phyloP scores from a whole-genome alignment of 2,113 vertebrate species.

The Mystacornis crossleyi region DNA sequence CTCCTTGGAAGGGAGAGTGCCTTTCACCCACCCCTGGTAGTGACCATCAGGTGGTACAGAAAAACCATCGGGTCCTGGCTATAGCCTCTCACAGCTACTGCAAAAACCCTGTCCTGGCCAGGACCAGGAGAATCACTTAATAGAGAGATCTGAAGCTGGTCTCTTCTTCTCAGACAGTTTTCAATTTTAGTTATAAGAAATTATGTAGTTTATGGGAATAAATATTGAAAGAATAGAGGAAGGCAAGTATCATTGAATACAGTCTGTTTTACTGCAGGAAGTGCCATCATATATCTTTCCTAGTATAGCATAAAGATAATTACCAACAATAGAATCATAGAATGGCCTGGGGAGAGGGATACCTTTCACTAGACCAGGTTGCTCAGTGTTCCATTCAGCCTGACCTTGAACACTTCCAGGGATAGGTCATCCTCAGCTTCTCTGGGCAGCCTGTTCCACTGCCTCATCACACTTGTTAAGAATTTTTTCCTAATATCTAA shows the following conservation, averaged over 20 bases:
- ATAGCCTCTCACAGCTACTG: background rate
- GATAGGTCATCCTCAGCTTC: background rate
- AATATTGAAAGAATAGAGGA: background rate
- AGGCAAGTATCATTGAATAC: background rate
- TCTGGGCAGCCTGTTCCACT: background rate
- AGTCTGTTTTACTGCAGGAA: background rate
- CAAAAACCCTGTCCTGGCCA: background rate
- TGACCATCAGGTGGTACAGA: background rate
- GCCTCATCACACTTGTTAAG: background rate
- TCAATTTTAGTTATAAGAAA: background rate
- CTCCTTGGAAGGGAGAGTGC: background rate
- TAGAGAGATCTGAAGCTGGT: background rate
- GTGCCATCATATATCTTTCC: background rate
- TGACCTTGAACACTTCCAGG: background rate
- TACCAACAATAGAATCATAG: background rate
- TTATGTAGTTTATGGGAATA: background rate
- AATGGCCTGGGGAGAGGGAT: background rate
- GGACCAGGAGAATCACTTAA: background rate
- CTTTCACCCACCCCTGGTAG: rapidly evolving
- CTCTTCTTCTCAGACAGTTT: background rate
- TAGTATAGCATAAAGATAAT: background rate
- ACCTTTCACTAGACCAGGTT: background rate
- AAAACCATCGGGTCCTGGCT: background rate
- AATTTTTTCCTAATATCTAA: background rate
- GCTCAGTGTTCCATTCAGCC: background rate